Base-by-base conservation (phyloP, 2,888 invertebrate species). In the Stenchaetothrips biformis region DNA sequence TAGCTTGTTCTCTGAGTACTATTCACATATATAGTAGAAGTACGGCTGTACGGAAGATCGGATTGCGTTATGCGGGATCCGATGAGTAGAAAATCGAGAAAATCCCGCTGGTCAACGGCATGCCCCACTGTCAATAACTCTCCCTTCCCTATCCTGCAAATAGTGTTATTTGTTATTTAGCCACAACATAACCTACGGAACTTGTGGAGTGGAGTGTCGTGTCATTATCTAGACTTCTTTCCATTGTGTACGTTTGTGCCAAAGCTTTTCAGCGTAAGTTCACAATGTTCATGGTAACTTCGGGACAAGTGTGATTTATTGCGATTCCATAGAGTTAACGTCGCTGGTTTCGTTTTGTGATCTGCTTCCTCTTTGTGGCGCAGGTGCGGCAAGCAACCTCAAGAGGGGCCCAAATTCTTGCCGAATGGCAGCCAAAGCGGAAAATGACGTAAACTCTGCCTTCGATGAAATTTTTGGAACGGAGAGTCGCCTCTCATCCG, bases 361-460 rank as follows among this genome's bases (percentile, higher is more conserved):
- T 53, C 11, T 16, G 16, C 6, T 11, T 53, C 2, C 3, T 13
- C 16, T 11, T 53, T 53, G 13, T 53, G 13, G 11, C 6, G 53
- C 16, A 53, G 53, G 53, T 53, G 13, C 6, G 53, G 4, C 53
- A 18, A 11, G 16, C 16, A 13, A 18, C 13, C 11, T 8, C 0
- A 13, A 53, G 13, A 13, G 13, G 18, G 18, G 13, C 16, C 53
- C 53, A 18, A 18, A 18, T 53, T 53, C 4, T 6, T 53, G 53
- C 53, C 53, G 53, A 11, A 53, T 53, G 53, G 53, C 13, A 25
- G 67, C 67, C 2, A 21, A 74, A 74, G 78, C 11, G n/a, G 89
- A 89, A 80, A 88, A 87, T 77, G 94, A 95, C 86, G 91, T 94
- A 81, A 95, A 95, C 85, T 92, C 93, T 84, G 88, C 91, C 18